Percentiles rank a stretch among this genome's conserved stretches.
phyloP scores from a whole-genome alignment of 23 tunicate species.

The Ciona savignyi region DNA sequence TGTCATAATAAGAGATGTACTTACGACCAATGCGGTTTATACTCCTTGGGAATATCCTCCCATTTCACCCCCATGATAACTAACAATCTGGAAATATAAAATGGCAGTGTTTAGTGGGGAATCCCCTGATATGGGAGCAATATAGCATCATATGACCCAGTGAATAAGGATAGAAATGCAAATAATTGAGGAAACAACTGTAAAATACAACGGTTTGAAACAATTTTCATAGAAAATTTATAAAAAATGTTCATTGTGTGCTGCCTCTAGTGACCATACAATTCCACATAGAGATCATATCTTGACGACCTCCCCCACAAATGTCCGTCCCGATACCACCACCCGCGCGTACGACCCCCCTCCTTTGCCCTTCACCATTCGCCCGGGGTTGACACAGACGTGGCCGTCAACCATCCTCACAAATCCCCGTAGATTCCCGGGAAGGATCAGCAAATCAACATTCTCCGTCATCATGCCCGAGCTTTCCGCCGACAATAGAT shows the following conservation, averaged over 20 bases:
- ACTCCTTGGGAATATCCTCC: no score
- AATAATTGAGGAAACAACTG: no score
- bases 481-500: constrained; percentile 38
- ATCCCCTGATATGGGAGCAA: no score
- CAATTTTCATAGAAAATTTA: background rate
- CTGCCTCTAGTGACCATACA: background rate
- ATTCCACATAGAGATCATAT: constrained; percentile 20
- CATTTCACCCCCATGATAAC: no score
- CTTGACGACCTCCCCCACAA: constrained; percentile 38
- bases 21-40: no score
- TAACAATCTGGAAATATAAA: no score
- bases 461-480: constrained; percentile 28
- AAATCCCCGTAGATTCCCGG: constrained; percentile 62
- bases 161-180: no score
- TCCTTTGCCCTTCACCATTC: constrained; percentile 55
- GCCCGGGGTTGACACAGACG: constrained; percentile 80
- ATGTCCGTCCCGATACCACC: background rate
- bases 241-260: background rate
- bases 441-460: constrained; percentile 41
- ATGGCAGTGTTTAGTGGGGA: no score
- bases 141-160: no score
- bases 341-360: constrained; percentile 74
- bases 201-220: no score
- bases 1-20: no score
- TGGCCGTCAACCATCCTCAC: constrained; percentile 43